These are phyloP conservation scores for Rhagoletis zephyria DNA, from an alignment of 1,140 invertebrate species.

Conservation along the genomic window DNA sequence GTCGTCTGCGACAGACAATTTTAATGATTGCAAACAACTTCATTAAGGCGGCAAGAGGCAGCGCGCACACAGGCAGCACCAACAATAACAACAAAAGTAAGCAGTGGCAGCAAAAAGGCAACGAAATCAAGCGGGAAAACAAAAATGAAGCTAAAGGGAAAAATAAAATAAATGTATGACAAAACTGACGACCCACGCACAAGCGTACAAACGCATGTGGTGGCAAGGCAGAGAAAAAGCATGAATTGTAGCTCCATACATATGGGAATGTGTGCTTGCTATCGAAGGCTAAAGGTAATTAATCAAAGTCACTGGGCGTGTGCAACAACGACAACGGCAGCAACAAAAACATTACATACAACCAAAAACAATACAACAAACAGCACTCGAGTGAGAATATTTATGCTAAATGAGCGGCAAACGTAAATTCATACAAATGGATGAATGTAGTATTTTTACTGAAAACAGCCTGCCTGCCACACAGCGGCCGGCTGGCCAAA, in stretches of 20 bases:
- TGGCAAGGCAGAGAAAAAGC: neutral
- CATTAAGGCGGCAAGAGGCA: neutral
- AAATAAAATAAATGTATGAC: neutral
- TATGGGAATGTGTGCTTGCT: neutral
- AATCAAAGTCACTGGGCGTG: conserved; percentile 72
- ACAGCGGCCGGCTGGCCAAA: neutral
- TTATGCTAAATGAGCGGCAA: conserved; percentile 27
- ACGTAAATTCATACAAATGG: neutral
- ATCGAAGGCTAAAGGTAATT: conserved; percentile 65
- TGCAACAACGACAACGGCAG: conserved; percentile 58
- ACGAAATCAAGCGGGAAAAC: neutral
- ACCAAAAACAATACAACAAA: neutral
- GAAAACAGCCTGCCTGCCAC: neutral
- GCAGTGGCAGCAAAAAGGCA: neutral
- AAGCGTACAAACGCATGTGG: neutral
- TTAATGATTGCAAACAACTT: conserved; percentile 60
- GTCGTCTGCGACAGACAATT: conserved; percentile 52
- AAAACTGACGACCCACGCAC: neutral
- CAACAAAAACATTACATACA: neutral
- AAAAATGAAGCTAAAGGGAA: neutral
- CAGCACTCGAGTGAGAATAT: conserved; percentile 18
- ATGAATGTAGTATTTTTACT: no score
- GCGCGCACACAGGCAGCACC: no score
- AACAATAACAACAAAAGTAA: neutral
- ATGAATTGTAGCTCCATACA: neutral